phyloP scores from a whole-genome alignment of 1,140 invertebrate genomes.

The Magallana gigas region DNA sequence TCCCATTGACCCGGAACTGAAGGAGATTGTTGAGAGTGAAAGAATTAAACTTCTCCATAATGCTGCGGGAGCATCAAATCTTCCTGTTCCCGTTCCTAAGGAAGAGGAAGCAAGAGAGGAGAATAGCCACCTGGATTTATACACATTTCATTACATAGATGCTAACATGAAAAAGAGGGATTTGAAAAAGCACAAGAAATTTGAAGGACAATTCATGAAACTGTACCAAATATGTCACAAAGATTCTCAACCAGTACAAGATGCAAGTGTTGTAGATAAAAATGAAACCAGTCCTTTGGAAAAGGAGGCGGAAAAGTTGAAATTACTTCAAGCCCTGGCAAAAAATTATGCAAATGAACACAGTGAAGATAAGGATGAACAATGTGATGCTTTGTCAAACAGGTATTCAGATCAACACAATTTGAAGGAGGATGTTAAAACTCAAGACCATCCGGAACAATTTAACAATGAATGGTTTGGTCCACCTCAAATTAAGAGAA shows the following conservation, averaged over 20 bases:
- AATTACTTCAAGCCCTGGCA: not conserved
- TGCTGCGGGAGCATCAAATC: constrained; percentile 35
- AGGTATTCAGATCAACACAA: not conserved
- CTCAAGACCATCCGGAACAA: not conserved
- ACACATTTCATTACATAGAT: constrained; percentile 13
- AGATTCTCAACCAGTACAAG: not conserved
- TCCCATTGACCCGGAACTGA: not conserved
- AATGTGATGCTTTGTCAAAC: not conserved
- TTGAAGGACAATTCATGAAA: not conserved
- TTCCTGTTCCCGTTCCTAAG: constrained; percentile 38
- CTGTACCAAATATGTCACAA: not conserved
- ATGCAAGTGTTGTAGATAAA: not conserved
- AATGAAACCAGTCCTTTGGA: not conserved
- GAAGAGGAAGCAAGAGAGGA: not conserved
- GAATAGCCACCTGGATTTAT: not conserved
- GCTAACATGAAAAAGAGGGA: not conserved
- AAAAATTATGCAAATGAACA: not conserved
- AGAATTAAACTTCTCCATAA: constrained; percentile 41
- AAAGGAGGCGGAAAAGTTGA: not conserved
- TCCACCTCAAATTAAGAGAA: not conserved
- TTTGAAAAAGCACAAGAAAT: not conserved
- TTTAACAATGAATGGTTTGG: constrained; percentile 24
- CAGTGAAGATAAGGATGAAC: not conserved
- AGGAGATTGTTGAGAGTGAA: constrained; percentile 12
- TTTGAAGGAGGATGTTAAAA: not conserved